Base-by-base conservation (phyloP, 2,888 invertebrate species). In the Pandemis cinnamomeana region DNA sequence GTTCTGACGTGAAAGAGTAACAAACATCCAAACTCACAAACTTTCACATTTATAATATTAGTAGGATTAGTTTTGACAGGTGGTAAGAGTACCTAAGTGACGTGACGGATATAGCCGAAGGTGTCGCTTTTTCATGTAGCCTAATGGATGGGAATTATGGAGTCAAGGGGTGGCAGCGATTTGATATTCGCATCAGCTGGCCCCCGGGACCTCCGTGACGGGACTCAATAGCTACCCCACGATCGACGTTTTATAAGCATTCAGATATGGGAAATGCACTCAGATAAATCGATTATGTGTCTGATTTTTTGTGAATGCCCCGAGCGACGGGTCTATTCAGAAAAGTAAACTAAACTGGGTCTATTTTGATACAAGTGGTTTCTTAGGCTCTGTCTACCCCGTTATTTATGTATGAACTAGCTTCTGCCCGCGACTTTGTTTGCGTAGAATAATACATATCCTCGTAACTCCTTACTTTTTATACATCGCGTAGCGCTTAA, bases 171-270 rank as follows among this genome's bases (percentile, higher is more conserved):
- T 89, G 89, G 86, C 89, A 86, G 88, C 83, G 91, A 92, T 91
- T 92, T 92, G 90, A 93, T 92, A 93, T 92, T 92, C 91, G 88
- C 90, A 91, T 91, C 92, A 88, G 78, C 78, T 77, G 84, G 84
- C 92, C 91, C 90, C 82, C 78, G 92, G 92, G 93, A 91, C 87
- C 80, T 69, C 80, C 82, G 86, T 84, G 89, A 88, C 87, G 87
- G 88, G 88, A 89, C 89, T 90, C 89, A 89, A 90, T 90, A 89
- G 82, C 85, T 81, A 82, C 84, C 78, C 83, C 83, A 80, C 83
- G 84, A 88, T 88, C 84, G 86, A 87, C 85, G 83, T 82, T 88
- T 86, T 87, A 87, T 87, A 89, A 84, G 80, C 83, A 84, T 83
- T 82, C 80, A 81, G 83, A 83, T 87, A 86, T 84, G 84, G 85